Base-by-base conservation (phyloP, 2,113 vertebrate genomes). In the Strigops habroptila region DNA sequence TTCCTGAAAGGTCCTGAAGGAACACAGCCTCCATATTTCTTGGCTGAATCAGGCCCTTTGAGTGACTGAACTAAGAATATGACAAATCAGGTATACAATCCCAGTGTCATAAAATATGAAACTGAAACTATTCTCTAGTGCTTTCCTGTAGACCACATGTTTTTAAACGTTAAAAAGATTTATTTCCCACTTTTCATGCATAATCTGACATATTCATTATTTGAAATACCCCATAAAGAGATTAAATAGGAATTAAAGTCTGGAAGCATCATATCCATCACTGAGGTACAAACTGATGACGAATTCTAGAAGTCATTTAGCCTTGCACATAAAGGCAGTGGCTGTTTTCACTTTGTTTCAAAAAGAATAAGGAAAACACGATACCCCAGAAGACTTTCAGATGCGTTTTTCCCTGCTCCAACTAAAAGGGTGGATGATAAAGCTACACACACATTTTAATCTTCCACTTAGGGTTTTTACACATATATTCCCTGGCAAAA, bases 211-310 rank as follows among this genome's bases (percentile, higher is more conserved):
- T 94, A 96, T 96, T 94, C 91, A 83, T 96, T 97, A 95, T 97
- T 96, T 97, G 92, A 95, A 96, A 94, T 94, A 97, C 93, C 90
- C 93, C 94, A 96, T 68, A 84, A 97, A 98, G 95, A 95, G 89
- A 97, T 96, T 97, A 98, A 97, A 97, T 79, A 98, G 92, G 93
- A 98, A 94, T 95, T 93, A 97, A 97, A 97, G 87, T 96, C 95
- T 92, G 49, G 78, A 30, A 92, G 81, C 73, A 30, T 92, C 94
- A 93, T 95, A 96, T 95, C 95, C 84, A 97, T 97, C 95, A 97
- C 73, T 57, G 57, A 78, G 24, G 85, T 86, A 91, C 87, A 96
- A 97, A 96, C 68, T 55, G 91, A 93, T 93, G 70, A 37, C 3
- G 59, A 91, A 95, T 76, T 95, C 69, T 49, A 87, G 30, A 90